Conservation (phyloP, 2,797 vertebrate species). For the Antrozous pallidus region DNA sequence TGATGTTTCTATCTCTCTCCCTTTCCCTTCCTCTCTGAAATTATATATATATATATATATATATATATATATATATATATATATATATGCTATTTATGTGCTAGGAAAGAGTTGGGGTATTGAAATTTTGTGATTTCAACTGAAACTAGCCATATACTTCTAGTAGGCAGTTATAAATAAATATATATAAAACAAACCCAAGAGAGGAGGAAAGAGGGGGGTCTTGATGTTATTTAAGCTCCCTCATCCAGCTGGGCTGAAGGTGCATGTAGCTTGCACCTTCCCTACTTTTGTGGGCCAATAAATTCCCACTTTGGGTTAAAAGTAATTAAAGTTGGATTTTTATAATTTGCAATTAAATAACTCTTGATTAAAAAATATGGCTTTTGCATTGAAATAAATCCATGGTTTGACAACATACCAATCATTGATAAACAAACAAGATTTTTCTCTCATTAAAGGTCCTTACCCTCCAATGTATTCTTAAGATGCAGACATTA, state of each 20-base stretch:
- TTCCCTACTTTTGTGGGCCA: background rate
- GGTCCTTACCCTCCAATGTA: background rate
- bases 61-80: no score
- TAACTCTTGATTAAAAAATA: background rate
- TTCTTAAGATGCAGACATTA: background rate
- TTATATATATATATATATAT: no score
- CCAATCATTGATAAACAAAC: background rate
- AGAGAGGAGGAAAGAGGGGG: background rate
- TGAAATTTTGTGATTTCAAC: background rate
- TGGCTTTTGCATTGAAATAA: background rate
- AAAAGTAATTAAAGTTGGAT: constrained; percentile 21
- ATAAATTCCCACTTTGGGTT: background rate
- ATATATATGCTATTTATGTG: background rate
- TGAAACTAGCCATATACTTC: background rate
- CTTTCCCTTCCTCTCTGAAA: no score
- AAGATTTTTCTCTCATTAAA: background rate
- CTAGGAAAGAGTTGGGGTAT: background rate
- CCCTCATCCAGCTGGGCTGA: background rate
- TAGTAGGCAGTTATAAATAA: background rate
- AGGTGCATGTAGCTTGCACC: background rate
- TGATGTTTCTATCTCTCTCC: no score
- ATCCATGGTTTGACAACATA: background rate
- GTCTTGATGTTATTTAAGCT: background rate
- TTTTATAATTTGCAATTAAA: constrained; percentile 37
- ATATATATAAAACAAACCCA: no score